Evolutionary conservation across 2,888 invertebrate species (phyloP), one percentile per base, ranked within the genome.

Genomic region (Drepana falcataria): DNA sequence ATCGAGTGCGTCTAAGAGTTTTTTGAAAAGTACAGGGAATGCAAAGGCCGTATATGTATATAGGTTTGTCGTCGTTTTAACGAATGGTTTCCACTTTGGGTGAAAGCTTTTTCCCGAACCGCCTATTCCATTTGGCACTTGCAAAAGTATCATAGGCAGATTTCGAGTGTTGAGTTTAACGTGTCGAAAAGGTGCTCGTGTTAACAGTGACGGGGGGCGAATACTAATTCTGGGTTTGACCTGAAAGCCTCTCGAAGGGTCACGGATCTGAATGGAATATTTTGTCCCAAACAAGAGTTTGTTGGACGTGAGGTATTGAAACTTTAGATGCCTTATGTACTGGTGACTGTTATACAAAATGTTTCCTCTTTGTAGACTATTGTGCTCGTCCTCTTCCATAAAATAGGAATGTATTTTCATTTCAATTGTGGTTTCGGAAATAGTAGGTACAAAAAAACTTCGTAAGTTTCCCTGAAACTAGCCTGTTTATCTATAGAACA

Each of bases 1-100:
- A 59, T 63, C 55, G 59, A 79, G 77, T 71, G 67, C 54, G 78
- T 77, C 73, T 78, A 73, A 77, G 77, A 51, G 54, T 44, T 40
- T 35, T 55, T 53, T 58, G 37, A 47, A 55, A 35, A 51, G 51
- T 6, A 49, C 2, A 4, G 7, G 34, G 49, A 64, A 51, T 64
- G 63, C 60, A 69, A 69, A 59, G 65, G 64, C 65, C 67, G 61
- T 48, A 65, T 65, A 60, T 61, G 61, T 48, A 65, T 65, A 60
- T 61, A 60, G 58, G 57, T 54, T 54, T 59, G 58, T 55, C 53
- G 58, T 59, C 56, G 55, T 53, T 60, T 63, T 68, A 69, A 71
- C 66, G 66, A 71, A 69, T 9, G 44, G 44, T 3, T 9, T 44
- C 44, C 44, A 44, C 9, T 44, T 9, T 0, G 44, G 44, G 44